Conservation (phyloP, 2,888 invertebrate genomes). For the Agrilus mali region DNA sequence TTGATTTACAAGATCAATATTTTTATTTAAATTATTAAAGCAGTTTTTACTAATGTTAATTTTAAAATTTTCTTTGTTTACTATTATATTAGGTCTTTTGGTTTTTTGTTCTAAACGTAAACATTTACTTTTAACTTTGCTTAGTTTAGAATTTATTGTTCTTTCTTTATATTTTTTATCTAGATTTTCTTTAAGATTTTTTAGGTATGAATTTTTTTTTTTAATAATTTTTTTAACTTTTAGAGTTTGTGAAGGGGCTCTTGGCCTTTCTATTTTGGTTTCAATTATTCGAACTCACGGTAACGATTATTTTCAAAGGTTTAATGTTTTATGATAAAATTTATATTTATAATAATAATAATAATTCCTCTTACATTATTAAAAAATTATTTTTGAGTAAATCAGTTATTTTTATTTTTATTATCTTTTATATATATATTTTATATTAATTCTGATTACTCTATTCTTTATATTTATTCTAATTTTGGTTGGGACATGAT, state of each 20-base stretch:
- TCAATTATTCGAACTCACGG: slow-evolving; percentile 46
- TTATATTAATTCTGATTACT: slow-evolving; percentile 27
- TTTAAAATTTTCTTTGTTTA: slow-evolving; percentile 33
- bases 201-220: slow-evolving; percentile 41
- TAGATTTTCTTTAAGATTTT: slow-evolving; percentile 35
- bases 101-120: slow-evolving; percentile 44
- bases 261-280: slow-evolving; percentile 43
- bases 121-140: slow-evolving; percentile 45
- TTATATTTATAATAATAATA: slow-evolving; percentile 36
- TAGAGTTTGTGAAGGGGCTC: too few species aligned
- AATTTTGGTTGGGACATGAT: slow-evolving; percentile 37
- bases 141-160: slow-evolving; percentile 50
- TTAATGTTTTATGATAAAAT: slow-evolving; percentile 44
- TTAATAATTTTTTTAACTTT: slow-evolving; percentile 48
- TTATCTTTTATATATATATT: slow-evolving; percentile 37
- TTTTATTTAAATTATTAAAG: slow-evolving; percentile 53
- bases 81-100: slow-evolving; percentile 39
- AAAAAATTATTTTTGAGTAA: slow-evolving; percentile 39
- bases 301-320: slow-evolving; percentile 47
- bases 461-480: slow-evolving; percentile 32
- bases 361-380: slow-evolving; percentile 38
- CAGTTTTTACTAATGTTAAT: slow-evolving; percentile 35
- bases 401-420: slow-evolving; percentile 38
- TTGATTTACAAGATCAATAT: slow-evolving; percentile 58
- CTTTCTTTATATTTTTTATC: slow-evolving; percentile 41